phyloP scores from a whole-genome alignment of 2,113 vertebrate genomes.

The Triplophysa rosa region DNA sequence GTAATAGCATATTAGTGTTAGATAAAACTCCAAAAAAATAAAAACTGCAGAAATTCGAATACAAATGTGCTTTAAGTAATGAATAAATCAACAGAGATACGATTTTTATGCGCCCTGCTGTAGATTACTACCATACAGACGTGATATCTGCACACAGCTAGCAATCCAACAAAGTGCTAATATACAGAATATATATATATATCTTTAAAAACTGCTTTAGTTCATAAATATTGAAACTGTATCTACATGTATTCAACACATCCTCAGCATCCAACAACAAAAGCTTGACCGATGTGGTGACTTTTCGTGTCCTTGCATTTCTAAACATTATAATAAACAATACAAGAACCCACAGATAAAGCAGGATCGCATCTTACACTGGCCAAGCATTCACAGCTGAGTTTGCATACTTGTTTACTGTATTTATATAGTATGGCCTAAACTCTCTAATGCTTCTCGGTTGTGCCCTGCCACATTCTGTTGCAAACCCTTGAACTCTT shows the following conservation, averaged over 20 bases:
- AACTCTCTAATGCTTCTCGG: no score
- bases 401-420: no score
- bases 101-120: conserved; percentile 15
- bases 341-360: no score
- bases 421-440: no score
- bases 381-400: no score
- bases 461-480: neutral
- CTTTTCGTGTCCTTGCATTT: no score
- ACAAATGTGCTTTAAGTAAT: conserved; percentile 20
- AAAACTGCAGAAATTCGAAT: conserved; percentile 20
- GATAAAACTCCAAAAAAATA: conserved; percentile 10
- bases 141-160: neutral
- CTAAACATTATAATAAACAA: no score
- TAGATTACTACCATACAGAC: conserved; percentile 1
- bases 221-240: neutral
- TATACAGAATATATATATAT: neutral
- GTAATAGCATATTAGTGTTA: conserved; percentile 39
- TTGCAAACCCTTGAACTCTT: neutral
- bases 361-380: no score
- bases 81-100: conserved; percentile 28
- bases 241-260: no score
- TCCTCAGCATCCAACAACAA: no score
- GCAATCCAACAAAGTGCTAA: neutral
- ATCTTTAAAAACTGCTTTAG: neutral
- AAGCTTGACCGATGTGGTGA: no score